Percentiles rank a stretch among this genome's conserved stretches.
Evolutionary conservation across 2,888 invertebrate genomes (phyloP).

Genomic region (Brenthis hecate): DNA sequence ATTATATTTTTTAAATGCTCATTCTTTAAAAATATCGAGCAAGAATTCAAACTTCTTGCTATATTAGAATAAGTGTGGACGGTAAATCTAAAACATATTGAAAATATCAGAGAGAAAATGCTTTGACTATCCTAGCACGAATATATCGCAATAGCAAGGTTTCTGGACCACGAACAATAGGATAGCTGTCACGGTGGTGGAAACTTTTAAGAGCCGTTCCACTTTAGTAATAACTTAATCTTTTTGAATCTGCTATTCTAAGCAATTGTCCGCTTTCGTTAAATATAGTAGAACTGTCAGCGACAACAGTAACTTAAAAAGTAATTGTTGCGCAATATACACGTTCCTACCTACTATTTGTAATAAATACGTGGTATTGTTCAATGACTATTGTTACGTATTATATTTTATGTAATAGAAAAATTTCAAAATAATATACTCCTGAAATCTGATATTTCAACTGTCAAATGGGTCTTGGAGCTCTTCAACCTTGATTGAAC

Average conservation of each 20-base stretch:
- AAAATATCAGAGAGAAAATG: constrained; percentile 20
- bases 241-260: constrained; percentile 51
- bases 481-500: constrained; percentile 4
- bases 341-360: constrained; percentile 36
- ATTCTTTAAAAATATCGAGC: too few relatives aligned
- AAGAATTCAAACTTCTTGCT: not conserved
- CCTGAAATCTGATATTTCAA: constrained; percentile 4
- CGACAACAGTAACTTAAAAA: constrained; percentile 32
- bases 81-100: constrained; percentile 14
- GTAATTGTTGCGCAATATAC: constrained; percentile 45
- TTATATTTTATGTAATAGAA: constrained; percentile 42
- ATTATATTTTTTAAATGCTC: too few relatives aligned
- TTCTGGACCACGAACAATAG: constrained; percentile 55
- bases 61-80: not conserved
- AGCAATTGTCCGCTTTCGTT: constrained; percentile 44
- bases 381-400: constrained; percentile 40
- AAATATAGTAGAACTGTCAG: constrained; percentile 46
- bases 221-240: constrained; percentile 53
- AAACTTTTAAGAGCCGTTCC: constrained; percentile 51
- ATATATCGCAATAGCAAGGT: constrained; percentile 22
- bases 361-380: constrained; percentile 48
- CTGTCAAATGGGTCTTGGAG: not conserved
- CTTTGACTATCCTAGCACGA: constrained; percentile 11
- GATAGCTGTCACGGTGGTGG: constrained; percentile 63
- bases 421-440: constrained; percentile 32